phyloP scores from a whole-genome alignment of 2,113 vertebrate genomes.

The human region GRCh38 chr13:93610501-93611000 shows the following conservation, averaged over 20 bases:
- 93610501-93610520: not conserved
- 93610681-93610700: not conserved
- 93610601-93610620: not conserved
- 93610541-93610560: not conserved
- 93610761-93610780: not conserved
- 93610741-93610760: not conserved
- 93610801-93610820: not conserved
- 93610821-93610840: not conserved
- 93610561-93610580: not conserved
- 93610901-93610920: not conserved
- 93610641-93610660: not conserved
- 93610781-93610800: not conserved
- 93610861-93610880: not conserved
- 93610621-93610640: too few species aligned
- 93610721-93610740: not conserved
- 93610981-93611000: not conserved
- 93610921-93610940: not conserved
- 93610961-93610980: not conserved
- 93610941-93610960: not conserved
- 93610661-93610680: not conserved
- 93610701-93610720: not conserved
- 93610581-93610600: not conserved
- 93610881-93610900: not conserved
- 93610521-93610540: not conserved
- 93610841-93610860: not conserved